Conservation (phyloP, 2,113 vertebrate genomes). For the Elgaria multicarinata region DNA sequence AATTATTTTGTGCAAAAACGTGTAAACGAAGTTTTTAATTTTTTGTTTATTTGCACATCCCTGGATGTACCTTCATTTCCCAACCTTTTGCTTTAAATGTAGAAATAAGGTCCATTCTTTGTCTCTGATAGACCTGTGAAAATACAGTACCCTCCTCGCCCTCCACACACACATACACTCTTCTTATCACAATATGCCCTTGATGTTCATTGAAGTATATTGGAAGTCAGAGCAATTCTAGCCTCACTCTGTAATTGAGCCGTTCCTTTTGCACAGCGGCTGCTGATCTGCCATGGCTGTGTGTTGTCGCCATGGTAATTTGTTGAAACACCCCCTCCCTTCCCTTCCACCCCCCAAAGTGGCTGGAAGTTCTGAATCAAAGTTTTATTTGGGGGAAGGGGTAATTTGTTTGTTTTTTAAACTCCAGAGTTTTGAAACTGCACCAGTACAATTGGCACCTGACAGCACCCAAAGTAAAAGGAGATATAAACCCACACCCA, state of each 20-base stretch:
- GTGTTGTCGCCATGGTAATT: background rate
- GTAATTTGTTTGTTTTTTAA: no score
- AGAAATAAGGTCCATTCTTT: background rate
- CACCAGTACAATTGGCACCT: background rate
- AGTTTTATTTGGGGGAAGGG: no score
- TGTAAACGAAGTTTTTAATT: no score
- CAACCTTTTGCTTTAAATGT: background rate
- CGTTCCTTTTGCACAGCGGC: background rate
- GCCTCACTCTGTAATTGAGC: background rate
- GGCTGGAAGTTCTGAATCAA: background rate
- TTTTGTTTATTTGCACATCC: no score
- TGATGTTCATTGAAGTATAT: background rate
- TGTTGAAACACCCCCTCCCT: background rate
- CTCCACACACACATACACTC: background rate
- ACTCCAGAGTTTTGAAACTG: background rate
- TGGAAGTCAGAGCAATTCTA: background rate
- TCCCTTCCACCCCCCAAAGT: background rate
- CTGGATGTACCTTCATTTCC: no score
- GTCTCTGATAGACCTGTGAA: background rate
- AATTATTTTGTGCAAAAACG: no score
- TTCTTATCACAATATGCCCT: background rate
- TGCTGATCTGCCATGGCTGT: background rate
- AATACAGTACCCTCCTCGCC: background rate
- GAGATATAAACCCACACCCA: background rate
- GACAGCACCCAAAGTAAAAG: fast-evolving